Conservation (phyloP, 2,113 vertebrate genomes). For the Campylorhamphus procurvoides region DNA sequence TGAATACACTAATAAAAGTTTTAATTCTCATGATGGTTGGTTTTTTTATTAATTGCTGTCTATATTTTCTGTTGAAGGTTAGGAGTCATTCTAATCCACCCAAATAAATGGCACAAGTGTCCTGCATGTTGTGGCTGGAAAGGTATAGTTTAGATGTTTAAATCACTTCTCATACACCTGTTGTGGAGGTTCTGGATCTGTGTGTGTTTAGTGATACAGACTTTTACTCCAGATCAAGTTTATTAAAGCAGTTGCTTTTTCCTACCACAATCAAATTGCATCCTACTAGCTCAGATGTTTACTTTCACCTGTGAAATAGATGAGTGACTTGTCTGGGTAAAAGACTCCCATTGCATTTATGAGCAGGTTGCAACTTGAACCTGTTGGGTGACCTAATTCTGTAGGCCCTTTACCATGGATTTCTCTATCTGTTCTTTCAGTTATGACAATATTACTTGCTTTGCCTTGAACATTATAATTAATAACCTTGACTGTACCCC, state of each 20-base stretch:
- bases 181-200: neutral
- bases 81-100: neutral
- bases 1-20: constrained; percentile 94
- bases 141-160: neutral
- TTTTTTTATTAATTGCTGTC: neutral
- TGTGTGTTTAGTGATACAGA: neutral
- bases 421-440: neutral
- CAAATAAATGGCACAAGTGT: neutral
- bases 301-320: neutral
- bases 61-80: neutral
- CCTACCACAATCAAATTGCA: neutral
- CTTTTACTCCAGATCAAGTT: neutral
- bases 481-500: neutral
- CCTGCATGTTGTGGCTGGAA: neutral
- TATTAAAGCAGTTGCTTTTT: neutral
- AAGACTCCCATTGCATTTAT: neutral
- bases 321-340: neutral
- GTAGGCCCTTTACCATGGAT: neutral
- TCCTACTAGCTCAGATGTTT: neutral
- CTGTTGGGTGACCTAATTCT: neutral
- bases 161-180: neutral
- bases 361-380: neutral
- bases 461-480: neutral
- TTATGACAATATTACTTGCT: neutral
- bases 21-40: constrained; percentile 77